phyloP scores from a whole-genome alignment of 2,888 invertebrate species.

The Tenodera sinensis region DNA sequence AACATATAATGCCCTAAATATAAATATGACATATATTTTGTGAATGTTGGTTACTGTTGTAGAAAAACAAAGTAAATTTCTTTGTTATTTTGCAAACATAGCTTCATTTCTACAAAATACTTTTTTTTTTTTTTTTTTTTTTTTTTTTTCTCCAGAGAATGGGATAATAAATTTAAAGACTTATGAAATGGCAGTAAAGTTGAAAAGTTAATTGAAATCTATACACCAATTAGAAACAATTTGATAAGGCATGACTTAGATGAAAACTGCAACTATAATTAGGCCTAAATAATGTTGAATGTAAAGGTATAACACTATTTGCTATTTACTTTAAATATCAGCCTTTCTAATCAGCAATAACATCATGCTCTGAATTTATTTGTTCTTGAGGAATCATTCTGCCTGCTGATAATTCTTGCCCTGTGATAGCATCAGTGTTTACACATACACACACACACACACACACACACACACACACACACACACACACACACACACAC shows the following conservation, averaged over 20 bases:
- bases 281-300: background rate
- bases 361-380: slow-evolving; percentile 18
- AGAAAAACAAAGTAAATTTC: slow-evolving; percentile 26
- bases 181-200: background rate
- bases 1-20: slow-evolving; percentile 25
- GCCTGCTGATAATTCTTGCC: slow-evolving; percentile 6
- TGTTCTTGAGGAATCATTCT: background rate
- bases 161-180: slow-evolving; percentile 1
- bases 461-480: background rate
- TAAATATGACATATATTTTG: slow-evolving; percentile 30
- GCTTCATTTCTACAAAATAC: slow-evolving; percentile 6
- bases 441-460: background rate
- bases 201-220: background rate
- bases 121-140: slow-evolving; percentile 13
- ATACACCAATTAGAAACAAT: slow-evolving; percentile 12
- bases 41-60: slow-evolving; percentile 32
- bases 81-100: slow-evolving; percentile 27
- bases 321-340: background rate
- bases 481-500: background rate
- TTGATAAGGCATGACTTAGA: background rate
- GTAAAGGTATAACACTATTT: background rate
- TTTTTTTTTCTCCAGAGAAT: background rate
- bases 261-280: background rate
- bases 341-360: slow-evolving; percentile 29
- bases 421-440: slow-evolving; percentile 15